These are phyloP conservation scores for Ooceraea biroi DNA, from an alignment of 1,140 invertebrate species.

Conservation along the genomic window DNA sequence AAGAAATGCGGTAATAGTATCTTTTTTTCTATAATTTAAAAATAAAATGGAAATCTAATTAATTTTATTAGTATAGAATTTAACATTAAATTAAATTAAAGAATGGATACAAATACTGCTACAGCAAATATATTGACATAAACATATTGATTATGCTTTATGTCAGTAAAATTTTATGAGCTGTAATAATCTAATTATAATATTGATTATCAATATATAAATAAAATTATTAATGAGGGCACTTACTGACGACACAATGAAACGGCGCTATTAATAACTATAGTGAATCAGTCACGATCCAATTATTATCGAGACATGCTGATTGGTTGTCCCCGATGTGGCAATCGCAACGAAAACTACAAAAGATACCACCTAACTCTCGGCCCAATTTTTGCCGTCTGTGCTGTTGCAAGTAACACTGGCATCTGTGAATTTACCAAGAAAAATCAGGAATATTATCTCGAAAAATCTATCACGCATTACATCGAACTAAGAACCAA, in stretches of 20 bases:
- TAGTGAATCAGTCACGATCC: slow-evolving; percentile 73
- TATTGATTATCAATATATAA: background rate
- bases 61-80: background rate
- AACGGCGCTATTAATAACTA: slow-evolving; percentile 69
- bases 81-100: slow-evolving; percentile 20
- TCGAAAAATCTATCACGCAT: background rate
- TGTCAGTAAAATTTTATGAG: background rate
- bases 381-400: slow-evolving; percentile 70
- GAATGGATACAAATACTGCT: background rate
- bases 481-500: background rate
- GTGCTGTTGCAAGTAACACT: slow-evolving; percentile 56
- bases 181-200: background rate
- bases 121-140: background rate
- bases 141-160: background rate
- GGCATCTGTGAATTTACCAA: slow-evolving; percentile 23
- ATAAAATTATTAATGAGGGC: slow-evolving; percentile 22
- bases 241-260: background rate
- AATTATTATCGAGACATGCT: slow-evolving; percentile 77
- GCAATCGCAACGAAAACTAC: slow-evolving; percentile 71
- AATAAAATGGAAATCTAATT: background rate
- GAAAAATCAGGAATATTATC: slow-evolving; percentile 11
- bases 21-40: no score
- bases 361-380: slow-evolving; percentile 69
- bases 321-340: slow-evolving; percentile 78
- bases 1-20: no score